A percentile compares a stretch with the other conserved stretches of the same genome.
Conservation (phyloP, 2,888 invertebrate species). For the Seira musarum region DNA sequence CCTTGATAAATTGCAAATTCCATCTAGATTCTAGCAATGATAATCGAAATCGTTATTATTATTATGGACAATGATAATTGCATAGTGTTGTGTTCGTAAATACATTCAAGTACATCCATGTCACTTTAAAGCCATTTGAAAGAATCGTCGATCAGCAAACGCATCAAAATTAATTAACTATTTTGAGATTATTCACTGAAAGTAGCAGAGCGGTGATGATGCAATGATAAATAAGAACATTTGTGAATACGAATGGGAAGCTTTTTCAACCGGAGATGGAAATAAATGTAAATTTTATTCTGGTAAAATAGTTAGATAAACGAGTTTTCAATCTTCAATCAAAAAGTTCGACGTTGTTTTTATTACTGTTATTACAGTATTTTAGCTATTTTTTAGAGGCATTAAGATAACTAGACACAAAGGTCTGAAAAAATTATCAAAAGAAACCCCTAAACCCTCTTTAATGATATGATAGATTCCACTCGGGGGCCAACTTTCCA, state of each 20-base stretch:
- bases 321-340: constrained; percentile 9
- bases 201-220: not conserved
- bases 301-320: constrained; percentile 5
- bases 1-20: not conserved
- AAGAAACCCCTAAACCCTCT: not conserved
- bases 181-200: not conserved
- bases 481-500: constrained; percentile 17
- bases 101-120: not conserved
- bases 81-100: not conserved
- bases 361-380: not conserved
- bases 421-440: constrained; percentile 3
- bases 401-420: not conserved
- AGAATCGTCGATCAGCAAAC: not conserved
- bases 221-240: not conserved
- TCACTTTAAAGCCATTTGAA: not conserved
- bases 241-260: not conserved
- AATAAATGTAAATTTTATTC: constrained; percentile 4
- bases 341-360: not conserved
- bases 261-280: not conserved
- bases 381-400: not conserved
- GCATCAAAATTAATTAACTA: constrained; percentile 4
- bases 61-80: constrained; percentile 7
- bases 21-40: not conserved
- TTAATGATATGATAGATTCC: constrained; percentile 14
- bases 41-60: constrained; percentile 4